Percentiles rank a stretch among this genome's conserved stretches.
Evolutionary conservation across 2,113 vertebrate genomes (phyloP).

Genomic region (Leptosomus discolor): DNA sequence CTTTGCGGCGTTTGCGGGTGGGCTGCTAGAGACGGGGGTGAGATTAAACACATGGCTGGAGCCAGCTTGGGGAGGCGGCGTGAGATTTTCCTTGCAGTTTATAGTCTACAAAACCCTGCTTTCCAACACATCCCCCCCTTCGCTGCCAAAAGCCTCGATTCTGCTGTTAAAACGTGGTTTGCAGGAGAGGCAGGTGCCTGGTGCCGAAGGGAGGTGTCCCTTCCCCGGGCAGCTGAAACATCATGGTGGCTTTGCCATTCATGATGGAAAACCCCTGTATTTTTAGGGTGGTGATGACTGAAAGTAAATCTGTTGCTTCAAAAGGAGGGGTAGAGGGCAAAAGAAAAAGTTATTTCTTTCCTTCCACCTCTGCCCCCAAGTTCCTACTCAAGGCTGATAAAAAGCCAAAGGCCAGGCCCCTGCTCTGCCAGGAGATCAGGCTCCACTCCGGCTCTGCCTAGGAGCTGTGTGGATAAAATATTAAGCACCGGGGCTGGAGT

Average conservation of each 20-base stretch:
- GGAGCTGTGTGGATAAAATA: constrained; percentile 51
- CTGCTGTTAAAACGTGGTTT: neutral
- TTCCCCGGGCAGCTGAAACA: neutral
- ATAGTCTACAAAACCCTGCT: neutral
- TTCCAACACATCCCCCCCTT: neutral
- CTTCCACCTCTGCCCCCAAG: neutral
- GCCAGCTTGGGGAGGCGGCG: neutral
- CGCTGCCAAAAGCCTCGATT: rapidly evolving
- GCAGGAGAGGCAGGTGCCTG: neutral
- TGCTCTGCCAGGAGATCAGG: neutral
- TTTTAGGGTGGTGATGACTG: neutral
- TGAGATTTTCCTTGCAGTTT: neutral
- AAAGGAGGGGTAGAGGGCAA: constrained; percentile 1
- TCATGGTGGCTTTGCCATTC: neutral
- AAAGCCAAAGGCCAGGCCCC: neutral
- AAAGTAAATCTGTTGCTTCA: constrained; percentile 24
- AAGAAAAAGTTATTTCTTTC: constrained; percentile 32
- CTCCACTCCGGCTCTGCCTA: neutral
- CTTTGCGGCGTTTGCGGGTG: neutral
- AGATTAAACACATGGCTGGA: neutral
- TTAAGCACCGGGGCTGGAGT: constrained; percentile 19
- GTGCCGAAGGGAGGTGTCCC: neutral
- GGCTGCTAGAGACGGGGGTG: neutral
- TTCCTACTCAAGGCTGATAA: neutral
- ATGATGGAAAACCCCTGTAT: neutral